Conservation (phyloP, 1,140 invertebrate species). For the Drosophila littoralis region DNA sequence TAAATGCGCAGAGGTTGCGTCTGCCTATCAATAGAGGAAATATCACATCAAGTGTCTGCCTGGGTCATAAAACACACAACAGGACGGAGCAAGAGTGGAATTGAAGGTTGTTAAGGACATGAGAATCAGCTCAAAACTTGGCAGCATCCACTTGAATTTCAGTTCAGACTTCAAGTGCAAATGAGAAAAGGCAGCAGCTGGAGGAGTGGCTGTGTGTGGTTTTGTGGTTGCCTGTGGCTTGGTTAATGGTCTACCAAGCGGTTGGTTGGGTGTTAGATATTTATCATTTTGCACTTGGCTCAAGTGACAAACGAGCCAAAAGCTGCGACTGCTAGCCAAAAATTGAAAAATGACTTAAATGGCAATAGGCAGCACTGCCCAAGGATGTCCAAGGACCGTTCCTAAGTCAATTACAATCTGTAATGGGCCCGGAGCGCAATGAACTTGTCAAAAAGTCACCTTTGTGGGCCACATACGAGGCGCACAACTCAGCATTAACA, state of each 20-base stretch:
- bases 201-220: conserved; percentile 13
- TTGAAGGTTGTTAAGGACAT: conserved; percentile 8
- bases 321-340: conserved; percentile 22
- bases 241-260: conserved; percentile 3
- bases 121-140: conserved; percentile 29
- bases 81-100: not conserved
- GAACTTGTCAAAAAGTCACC: conserved; percentile 46
- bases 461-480: conserved; percentile 9
- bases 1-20: conserved; percentile 51
- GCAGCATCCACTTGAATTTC: conserved; percentile 54
- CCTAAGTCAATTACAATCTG: conserved; percentile 51
- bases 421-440: conserved; percentile 27
- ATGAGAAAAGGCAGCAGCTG: conserved; percentile 67
- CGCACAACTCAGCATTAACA: conserved; percentile 19
- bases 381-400: conserved; percentile 1
- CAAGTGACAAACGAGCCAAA: conserved; percentile 56
- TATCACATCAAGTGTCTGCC: conserved; percentile 66
- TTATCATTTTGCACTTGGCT: conserved; percentile 74
- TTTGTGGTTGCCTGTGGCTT: conserved; percentile 42
- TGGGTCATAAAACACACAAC: conserved; percentile 66
- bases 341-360: conserved; percentile 56
- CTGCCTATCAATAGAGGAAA: conserved; percentile 69
- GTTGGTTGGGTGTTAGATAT: conserved; percentile 37
- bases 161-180: conserved; percentile 58
- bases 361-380: conserved; percentile 6